Conservation (phyloP, 2,888 invertebrate species). For the Rhagonycha fulva region DNA sequence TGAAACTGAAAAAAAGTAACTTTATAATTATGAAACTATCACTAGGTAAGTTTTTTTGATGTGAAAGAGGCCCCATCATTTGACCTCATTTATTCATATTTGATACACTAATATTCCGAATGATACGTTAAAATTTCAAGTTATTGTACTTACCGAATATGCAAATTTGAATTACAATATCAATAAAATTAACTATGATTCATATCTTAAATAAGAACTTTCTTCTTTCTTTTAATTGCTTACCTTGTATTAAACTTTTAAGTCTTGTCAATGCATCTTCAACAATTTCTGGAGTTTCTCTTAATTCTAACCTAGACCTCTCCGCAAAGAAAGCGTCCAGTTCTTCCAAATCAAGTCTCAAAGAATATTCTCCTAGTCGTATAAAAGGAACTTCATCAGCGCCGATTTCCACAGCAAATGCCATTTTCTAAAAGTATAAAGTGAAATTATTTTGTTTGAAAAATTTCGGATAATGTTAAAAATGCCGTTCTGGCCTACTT, state of each 20-base stretch:
- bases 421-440: constrained; percentile 4
- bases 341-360: constrained; percentile 67
- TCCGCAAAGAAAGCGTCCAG: constrained; percentile 62
- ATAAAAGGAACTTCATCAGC: constrained; percentile 64
- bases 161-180: not conserved
- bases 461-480: not conserved
- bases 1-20: not conserved
- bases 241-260: constrained; percentile 64
- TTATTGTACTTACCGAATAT: not conserved
- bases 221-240: constrained; percentile 30
- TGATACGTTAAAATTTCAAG: not conserved
- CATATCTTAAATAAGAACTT: not conserved
- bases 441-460: too few relatives aligned
- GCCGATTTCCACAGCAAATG: constrained; percentile 5
- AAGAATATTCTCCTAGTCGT: constrained; percentile 61
- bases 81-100: not conserved
- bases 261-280: constrained; percentile 63
- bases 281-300: constrained; percentile 71
- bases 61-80: not conserved
- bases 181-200: not conserved
- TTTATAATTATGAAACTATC: not conserved
- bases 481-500: not conserved
- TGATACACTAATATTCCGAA: not conserved
- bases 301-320: constrained; percentile 69
- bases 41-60: not conserved